Evolutionary conservation across 1,140 invertebrate species (phyloP), one percentile per base, ranked within the genome.

Genomic region (Caenorhabditis inopinata): DNA sequence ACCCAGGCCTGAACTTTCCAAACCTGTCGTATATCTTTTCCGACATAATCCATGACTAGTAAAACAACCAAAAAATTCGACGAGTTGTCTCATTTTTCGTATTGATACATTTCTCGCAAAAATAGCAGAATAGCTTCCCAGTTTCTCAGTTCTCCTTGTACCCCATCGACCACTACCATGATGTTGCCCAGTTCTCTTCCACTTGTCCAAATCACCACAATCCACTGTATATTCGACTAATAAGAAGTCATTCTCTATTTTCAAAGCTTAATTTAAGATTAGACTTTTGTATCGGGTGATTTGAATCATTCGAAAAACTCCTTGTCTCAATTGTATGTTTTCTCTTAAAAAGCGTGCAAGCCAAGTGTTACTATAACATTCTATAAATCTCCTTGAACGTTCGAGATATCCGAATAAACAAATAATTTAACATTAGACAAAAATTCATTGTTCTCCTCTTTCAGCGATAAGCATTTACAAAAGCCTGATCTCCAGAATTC

Each of bases 401-500:
- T n/a, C n/a, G n/a, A n/a, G n/a, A n/a, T n/a, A n/a, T n/a, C 6
- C 38, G 38, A 42, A 42, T 7, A 42, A 42, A 42, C 6, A 42
- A 42, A 42, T 14, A 42, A 5, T 42, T 14, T 42, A 42, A 42
- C 38, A 42, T 42, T 42, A 38, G 2, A 68, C 23, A 68, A 58
- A 68, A 9, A 68, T 68, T 68, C 32, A 38, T 42, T 68, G 35
- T 68, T 68, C 58, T 68, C 58, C 38, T 14, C 14, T 11, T 23
- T 58, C 25, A 68, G 58, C 53, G 25, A 21, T 32, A 25, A 68
- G 32, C 21, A 68, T 12, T 68, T 38, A 68, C 29, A 68, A 68
- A 38, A 68, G 58, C 9, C 58, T 29, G 42, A 79, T 38, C 25
- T 62, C 51, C 3, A 88, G 32, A 74, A 87, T 85, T 79, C 87